Conservation (phyloP, 2,888 invertebrate species). For the Julus scandinavius region DNA sequence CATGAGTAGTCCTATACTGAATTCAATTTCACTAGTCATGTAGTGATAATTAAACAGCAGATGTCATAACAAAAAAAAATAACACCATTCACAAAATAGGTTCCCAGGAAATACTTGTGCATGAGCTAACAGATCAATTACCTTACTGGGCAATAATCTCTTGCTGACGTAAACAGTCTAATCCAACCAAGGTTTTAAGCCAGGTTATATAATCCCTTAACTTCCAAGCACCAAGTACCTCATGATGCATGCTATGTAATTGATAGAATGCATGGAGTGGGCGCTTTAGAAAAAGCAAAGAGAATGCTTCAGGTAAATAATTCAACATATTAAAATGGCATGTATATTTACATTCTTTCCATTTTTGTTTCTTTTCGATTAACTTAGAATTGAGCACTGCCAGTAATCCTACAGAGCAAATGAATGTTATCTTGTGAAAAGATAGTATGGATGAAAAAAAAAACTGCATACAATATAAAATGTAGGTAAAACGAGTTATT, state of each 20-base stretch:
- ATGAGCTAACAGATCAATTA: background rate
- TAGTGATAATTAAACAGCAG: constrained; percentile 15
- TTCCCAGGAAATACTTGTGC: background rate
- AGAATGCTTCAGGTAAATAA: constrained; percentile 1
- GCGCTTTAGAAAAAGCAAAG: background rate
- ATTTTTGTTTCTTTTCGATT: background rate
- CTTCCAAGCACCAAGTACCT: too few relatives aligned
- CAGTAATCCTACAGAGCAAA: background rate
- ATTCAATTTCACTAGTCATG: constrained; percentile 39
- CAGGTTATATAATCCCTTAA: too few relatives aligned
- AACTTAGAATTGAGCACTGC: background rate
- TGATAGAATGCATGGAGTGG: too few relatives aligned
- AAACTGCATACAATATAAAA: background rate
- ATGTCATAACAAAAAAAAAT: background rate
- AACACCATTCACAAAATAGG: background rate
- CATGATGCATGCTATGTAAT: too few relatives aligned
- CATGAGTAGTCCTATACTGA: background rate
- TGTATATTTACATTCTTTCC: background rate
- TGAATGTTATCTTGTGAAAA: background rate
- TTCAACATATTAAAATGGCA: background rate
- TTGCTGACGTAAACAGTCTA: too few relatives aligned
- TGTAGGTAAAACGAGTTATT: background rate
- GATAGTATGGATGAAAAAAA: background rate
- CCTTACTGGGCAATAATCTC: background rate
- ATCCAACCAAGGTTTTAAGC: too few relatives aligned